phyloP scores from a whole-genome alignment of 2,888 invertebrate species.

The Cremastinae sp. region DNA sequence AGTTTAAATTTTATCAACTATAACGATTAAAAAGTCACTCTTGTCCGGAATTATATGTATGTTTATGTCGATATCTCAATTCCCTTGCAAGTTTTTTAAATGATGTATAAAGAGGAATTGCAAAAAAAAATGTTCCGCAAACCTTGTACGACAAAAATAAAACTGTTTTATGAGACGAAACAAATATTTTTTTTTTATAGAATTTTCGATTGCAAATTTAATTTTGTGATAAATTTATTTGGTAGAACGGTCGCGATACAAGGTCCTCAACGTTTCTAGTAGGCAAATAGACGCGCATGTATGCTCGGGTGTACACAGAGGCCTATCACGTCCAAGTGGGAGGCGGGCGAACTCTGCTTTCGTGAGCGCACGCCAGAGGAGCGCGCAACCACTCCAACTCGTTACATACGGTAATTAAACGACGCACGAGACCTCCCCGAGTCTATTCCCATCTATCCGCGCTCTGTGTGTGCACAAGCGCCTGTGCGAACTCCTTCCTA shows the following conservation, averaged over 20 bases:
- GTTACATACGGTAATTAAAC: slow-evolving; percentile 80
- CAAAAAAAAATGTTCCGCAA: too few species aligned
- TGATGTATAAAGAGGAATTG: too few species aligned
- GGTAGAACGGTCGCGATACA: not conserved
- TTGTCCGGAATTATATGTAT: too few species aligned
- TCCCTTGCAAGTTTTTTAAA: too few species aligned
- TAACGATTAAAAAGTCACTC: too few species aligned
- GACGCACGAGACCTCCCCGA: slow-evolving; percentile 77
- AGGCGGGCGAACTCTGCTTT: slow-evolving; percentile 69
- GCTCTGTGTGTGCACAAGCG: not conserved
- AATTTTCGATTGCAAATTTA: too few species aligned
- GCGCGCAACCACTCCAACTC: slow-evolving; percentile 76
- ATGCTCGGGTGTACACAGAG: slow-evolving; percentile 10
- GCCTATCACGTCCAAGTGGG: slow-evolving; percentile 41
- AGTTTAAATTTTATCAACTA: too few species aligned
- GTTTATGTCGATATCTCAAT: too few species aligned
- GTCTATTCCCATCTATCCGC: slow-evolving; percentile 37
- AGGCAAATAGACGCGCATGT: not conserved
- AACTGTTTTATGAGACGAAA: too few species aligned
- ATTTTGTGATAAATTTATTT: not conserved
- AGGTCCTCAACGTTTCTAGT: slow-evolving; percentile 29
- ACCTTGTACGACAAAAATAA: too few species aligned
- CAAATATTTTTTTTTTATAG: too few species aligned
- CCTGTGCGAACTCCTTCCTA: slow-evolving; percentile 11
- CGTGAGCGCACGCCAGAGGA: slow-evolving; percentile 76